Base-by-base conservation (phyloP, 2,888 invertebrate genomes). In the Antheraea assamensis region DNA sequence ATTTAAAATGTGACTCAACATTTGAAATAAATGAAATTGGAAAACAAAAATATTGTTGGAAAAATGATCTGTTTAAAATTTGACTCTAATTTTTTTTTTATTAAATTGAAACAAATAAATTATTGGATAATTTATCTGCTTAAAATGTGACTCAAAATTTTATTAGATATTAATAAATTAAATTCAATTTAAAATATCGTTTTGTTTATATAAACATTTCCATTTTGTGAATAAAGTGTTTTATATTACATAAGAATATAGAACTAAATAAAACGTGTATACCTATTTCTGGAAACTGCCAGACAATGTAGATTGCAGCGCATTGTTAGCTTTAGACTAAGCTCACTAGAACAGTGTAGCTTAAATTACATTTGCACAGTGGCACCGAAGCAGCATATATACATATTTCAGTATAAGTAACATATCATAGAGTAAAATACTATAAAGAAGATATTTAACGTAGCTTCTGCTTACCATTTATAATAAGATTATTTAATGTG, bases 341-440 rank as follows among this genome's bases (percentile, higher is more conserved):
- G 75, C 74, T 73, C 75, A 74, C 80, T 78, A 75, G 83, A 86
- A 86, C 81, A 86, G 84, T 90, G 90, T 92, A 87, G 84, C 83
- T 86, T 80, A 90, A 92, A 93, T 93, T 93, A 89, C 92, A 94
- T 93, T 93, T 93, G 90, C 93, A 92, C 92, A 90, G 86, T 84
- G 85, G 83, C 58, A 24, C 58, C 27, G 27, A 15, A 61, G 21
- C 8, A 58, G 1, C 52, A 52, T 52, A 52, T 52, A 52, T 21
- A 52, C 21, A 13, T 52, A 19, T 19, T 52, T 52, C 52, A 4
- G 52, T 17, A 19, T 21, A 52, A 1, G 42, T 42, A 42, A 42
- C 42, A 42, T 10, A 42, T 10, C 8, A 42, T 8, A 42, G 42
- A 42, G 42, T 52, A 21, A 52, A 52, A 21, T 52, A 52, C 15